phyloP scores from a whole-genome alignment of 1,140 invertebrate species.

The Cheumatopsyche charites region DNA sequence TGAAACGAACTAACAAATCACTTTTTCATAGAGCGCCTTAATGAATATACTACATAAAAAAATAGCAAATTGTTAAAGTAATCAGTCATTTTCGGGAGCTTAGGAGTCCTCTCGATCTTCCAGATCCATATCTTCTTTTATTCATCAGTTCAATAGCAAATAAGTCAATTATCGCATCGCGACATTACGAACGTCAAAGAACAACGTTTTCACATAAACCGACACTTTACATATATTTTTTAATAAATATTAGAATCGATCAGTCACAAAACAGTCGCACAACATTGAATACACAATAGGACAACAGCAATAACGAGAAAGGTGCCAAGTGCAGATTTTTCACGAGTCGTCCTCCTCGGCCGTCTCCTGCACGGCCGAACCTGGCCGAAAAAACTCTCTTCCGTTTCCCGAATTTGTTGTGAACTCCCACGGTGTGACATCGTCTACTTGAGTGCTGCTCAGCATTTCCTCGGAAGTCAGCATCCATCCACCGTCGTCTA shows the following conservation, averaged over 20 bases:
- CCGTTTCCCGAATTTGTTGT: slow-evolving; percentile 38
- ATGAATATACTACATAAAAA: slow-evolving; percentile 32
- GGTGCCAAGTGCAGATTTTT: slow-evolving; percentile 29
- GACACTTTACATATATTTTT: no score
- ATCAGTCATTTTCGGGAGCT: slow-evolving; percentile 45
- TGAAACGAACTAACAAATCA: slow-evolving; percentile 1
- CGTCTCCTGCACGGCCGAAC: slow-evolving; percentile 58
- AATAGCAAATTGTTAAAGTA: slow-evolving; percentile 27
- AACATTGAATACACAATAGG: slow-evolving; percentile 39
- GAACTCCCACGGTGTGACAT: slow-evolving; percentile 40
- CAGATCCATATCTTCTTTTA: no score
- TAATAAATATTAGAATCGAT: not conserved
- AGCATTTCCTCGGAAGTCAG: slow-evolving; percentile 28
- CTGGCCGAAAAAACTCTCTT: slow-evolving; percentile 61
- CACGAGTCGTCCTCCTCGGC: slow-evolving; percentile 52
- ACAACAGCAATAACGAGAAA: slow-evolving; percentile 33
- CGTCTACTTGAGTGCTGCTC: slow-evolving; percentile 42
- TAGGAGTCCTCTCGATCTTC: slow-evolving; percentile 35
- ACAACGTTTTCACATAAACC: no score
- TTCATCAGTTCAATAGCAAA: no score
- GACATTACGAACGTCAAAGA: no score
- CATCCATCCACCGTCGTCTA: slow-evolving; percentile 38
- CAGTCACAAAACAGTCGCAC: slow-evolving; percentile 22
- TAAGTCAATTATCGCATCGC: no score
- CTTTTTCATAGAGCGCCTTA: not conserved